Evolutionary conservation across 2,888 invertebrate species (phyloP).

Genomic region (Osmoderma eremita): DNA sequence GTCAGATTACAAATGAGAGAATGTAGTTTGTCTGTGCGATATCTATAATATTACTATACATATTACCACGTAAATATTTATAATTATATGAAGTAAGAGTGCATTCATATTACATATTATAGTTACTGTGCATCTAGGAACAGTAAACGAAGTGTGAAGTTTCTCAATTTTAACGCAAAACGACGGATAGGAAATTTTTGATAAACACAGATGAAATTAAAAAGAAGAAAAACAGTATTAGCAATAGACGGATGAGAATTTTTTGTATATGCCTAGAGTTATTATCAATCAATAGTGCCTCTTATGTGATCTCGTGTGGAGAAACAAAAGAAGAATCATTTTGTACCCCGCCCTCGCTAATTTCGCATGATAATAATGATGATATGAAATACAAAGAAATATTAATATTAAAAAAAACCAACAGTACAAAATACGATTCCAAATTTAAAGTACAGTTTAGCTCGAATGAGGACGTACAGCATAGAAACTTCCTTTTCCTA

Average conservation of each 20-base stretch:
- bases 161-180: conserved; percentile 7
- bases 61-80: conserved; percentile 37
- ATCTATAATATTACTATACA: conserved; percentile 27
- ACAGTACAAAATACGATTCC: conserved; percentile 60
- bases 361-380: conserved; percentile 39
- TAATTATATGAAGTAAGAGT: conserved; percentile 24
- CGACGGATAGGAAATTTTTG: background rate
- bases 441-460: conserved; percentile 43
- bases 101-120: conserved; percentile 23
- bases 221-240: conserved; percentile 42
- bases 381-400: conserved; percentile 16
- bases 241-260: conserved; percentile 40
- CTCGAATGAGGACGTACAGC: conserved; percentile 20
- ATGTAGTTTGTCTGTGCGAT: conserved; percentile 30
- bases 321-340: conserved; percentile 47
- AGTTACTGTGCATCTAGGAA: conserved; percentile 18
- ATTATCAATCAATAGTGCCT: conserved; percentile 59
- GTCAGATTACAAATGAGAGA: conserved; percentile 1
- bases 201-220: conserved; percentile 29
- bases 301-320: conserved; percentile 32
- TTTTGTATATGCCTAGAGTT: conserved; percentile 47
- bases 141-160: background rate
- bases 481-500: conserved; percentile 7
- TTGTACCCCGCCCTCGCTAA: conserved; percentile 9
- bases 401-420: conserved; percentile 48